phyloP scores from a whole-genome alignment of 2,113 vertebrate genomes.

The Alexandromys fortis region DNA sequence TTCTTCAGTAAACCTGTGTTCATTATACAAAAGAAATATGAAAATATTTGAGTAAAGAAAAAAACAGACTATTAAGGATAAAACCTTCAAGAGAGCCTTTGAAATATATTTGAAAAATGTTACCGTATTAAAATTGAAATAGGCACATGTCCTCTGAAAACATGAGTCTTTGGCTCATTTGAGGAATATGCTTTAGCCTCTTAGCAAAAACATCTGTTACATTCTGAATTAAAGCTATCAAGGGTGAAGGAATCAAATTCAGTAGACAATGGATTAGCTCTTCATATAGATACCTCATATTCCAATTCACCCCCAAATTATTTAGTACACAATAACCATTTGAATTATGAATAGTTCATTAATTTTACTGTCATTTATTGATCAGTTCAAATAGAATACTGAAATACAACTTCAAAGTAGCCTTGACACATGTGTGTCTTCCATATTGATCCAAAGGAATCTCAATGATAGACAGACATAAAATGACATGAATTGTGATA shows the following conservation, averaged over 20 bases:
- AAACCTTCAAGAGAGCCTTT: not conserved
- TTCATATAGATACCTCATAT: constrained; percentile 25
- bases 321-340: not conserved
- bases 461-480: constrained; percentile 9
- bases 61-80: not conserved
- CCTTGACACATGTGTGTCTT: not conserved
- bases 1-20: constrained; percentile 34
- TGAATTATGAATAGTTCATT: constrained; percentile 54
- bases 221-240: constrained; percentile 57
- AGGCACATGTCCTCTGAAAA: constrained; percentile 1
- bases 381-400: constrained; percentile 4
- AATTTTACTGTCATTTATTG: constrained; percentile 36
- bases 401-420: not conserved
- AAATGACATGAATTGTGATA: not conserved
- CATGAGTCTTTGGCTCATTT: not conserved
- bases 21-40: not conserved
- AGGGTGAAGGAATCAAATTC: constrained; percentile 46
- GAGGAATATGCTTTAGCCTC: constrained; percentile 19
- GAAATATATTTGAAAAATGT: constrained; percentile 37
- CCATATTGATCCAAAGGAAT: constrained; percentile 21
- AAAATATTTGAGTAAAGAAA: not conserved
- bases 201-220: constrained; percentile 33
- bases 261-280: constrained; percentile 42
- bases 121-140: constrained; percentile 11
- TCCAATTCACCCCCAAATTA: constrained; percentile 31